Base-by-base conservation (phyloP, 2,797 vertebrate genomes). In the Sebastiscus albofasciatus region DNA sequence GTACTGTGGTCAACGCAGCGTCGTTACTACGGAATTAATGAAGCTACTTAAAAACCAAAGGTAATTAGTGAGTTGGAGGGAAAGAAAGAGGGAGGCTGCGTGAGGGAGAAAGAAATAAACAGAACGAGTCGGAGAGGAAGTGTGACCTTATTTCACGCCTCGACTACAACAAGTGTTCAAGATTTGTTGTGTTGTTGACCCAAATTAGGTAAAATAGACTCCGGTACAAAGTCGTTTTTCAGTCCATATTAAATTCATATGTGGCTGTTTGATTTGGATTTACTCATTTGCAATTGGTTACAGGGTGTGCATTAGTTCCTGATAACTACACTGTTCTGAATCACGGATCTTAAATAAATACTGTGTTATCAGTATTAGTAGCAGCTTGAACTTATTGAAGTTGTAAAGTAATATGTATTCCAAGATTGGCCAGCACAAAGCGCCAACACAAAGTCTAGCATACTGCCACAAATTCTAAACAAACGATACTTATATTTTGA, bases 21-120 rank as follows among this genome's bases (percentile, higher is more conserved):
- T 79, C 20, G 14, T 79, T 87, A 49, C 84, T 42, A 26, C 77
- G 65, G 76, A 83, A 89, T 85, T 85, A 90, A 87, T 82, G 83
- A 85, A 80, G 80, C 81, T 68, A 24, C 80, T 89, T 86, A 80
- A 83, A 83, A 87, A 72, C 55, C 68, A 72, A 84, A 71, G 81
- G 81, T 86, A 79, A 89, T 89, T 89, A 80, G 88, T 36, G 79
- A 74, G 72, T 61, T 68, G 26, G 42, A 49, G 24, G 49, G 12
- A 56, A 46, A 66, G 24, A 36, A 42, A 60, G n/a, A n/a, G 39
- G 39, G 60, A 27, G 58, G 72, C 29, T 33, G 39, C 39, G 60
- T 31, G 55, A 2, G 59, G 39, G 6, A 54, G 67, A 10, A 11
- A 4, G 22, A 62, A 76, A 34, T 31, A 79, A 69, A 80, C 16